A percentile compares a stretch with the other conserved stretches of the same genome.
These are phyloP conservation scores for Erethizon dorsatum DNA, from an alignment of 2,797 vertebrate species.

Conservation along the genomic window DNA sequence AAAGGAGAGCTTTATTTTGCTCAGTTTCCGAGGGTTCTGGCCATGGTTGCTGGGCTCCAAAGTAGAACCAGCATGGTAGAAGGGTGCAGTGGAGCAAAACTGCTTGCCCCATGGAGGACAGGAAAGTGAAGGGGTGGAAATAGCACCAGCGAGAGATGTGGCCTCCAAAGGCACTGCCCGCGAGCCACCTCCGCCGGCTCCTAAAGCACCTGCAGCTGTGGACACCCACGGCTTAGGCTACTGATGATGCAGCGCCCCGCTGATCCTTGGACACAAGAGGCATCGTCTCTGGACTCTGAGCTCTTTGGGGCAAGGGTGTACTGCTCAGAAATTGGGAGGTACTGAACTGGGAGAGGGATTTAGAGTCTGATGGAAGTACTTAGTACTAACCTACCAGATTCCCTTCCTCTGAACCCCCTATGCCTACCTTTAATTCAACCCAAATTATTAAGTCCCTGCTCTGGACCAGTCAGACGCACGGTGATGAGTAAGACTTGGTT, in stretches of 20 bases:
- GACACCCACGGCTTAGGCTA: neutral
- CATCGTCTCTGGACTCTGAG: neutral
- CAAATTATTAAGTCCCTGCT: neutral
- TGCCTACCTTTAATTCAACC: neutral
- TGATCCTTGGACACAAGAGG: neutral
- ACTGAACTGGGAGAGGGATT: neutral
- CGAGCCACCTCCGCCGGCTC: neutral
- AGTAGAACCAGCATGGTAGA: neutral
- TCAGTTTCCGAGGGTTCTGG: neutral
- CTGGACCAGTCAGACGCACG: neutral
- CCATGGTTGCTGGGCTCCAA: neutral
- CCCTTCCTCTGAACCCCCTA: neutral
- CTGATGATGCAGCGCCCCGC: neutral
- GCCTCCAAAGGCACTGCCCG: too few species aligned
- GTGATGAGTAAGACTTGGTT: neutral
- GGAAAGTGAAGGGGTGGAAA: neutral
- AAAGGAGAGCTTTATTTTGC: neutral
- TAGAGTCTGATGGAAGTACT: neutral
- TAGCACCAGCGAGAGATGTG: neutral
- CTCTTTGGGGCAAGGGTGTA: neutral
- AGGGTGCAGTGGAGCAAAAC: neutral
- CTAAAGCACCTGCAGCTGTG: neutral
- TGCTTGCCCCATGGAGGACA: neutral
- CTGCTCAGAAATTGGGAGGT: neutral
- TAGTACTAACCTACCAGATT: neutral